Conservation (phyloP, 2,797 vertebrate species). For the Florisuga fusca region DNA sequence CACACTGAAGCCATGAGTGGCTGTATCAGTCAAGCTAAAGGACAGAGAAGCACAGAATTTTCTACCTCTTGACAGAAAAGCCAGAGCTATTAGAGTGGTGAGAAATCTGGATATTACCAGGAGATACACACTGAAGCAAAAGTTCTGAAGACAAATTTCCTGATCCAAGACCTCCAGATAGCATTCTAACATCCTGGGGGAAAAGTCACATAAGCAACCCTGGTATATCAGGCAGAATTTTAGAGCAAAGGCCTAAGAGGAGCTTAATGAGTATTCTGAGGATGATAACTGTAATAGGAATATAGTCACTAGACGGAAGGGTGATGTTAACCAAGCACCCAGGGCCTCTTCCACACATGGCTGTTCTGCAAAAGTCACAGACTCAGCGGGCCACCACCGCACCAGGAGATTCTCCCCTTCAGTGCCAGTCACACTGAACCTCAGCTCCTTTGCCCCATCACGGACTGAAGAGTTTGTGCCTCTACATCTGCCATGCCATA, state of each 20-base stretch:
- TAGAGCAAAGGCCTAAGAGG: not conserved
- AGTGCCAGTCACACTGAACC: not conserved
- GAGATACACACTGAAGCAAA: not conserved
- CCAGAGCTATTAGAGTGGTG: not conserved
- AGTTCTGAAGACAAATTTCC: not conserved
- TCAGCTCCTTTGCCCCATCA: not conserved
- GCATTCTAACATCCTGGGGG: not conserved
- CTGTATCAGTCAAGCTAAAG: not conserved
- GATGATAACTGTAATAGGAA: not conserved
- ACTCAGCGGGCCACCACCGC: not conserved
- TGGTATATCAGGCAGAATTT: not conserved
- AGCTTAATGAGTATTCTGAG: not conserved
- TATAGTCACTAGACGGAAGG: not conserved
- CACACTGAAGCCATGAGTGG: not conserved
- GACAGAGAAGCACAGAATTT: not conserved
- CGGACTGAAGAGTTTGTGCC: not conserved
- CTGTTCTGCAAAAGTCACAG: not conserved
- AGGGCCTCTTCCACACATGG: not conserved
- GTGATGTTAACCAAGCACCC: not conserved
- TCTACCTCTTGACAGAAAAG: not conserved
- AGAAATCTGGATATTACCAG: not conserved
- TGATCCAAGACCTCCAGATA: not conserved
- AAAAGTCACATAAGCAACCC: not conserved
- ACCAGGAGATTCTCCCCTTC: not conserved
- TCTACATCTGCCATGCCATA: not conserved